Base-by-base conservation (phyloP, 2,797 vertebrate species). In the Fratercula arctica region DNA sequence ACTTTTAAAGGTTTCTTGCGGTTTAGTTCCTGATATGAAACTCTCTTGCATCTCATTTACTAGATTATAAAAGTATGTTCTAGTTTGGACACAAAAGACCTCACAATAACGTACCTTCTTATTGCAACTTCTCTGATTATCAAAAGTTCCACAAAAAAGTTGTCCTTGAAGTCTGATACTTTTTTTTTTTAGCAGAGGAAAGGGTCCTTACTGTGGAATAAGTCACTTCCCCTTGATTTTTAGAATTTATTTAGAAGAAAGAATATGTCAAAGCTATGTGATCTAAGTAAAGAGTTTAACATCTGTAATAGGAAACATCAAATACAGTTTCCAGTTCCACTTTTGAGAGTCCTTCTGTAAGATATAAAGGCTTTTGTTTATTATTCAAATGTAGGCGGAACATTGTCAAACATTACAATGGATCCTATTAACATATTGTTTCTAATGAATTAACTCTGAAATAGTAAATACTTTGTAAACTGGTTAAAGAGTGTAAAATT, bases 381-480 rank as follows among this genome's bases (percentile, higher is more conserved):
- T 97, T 95, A 97, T 33, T 93, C 91, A 78, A 96, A 93, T 29
- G 39, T 83, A 87, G 60, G 33, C 96, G 95, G 95, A 89, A 94
- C 88, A 48, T 95, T 97, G 95, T 97, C 96, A 87, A 89, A 66
- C 75, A 93, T 93, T 87, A 86, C 87, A 95, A 53, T 60, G 23
- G 56, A 77, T 82, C 84, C 74, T 94, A 73, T 54, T 93, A 91
- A 28, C 37, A 13, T 81, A 57, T 4, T 60, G 18, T 46, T 95
- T 50, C 77, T 89, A 91, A 81, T 93, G 92, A 66, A 57, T 91
- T 85, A 68, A 24, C 59, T 91, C 85, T 85, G 68, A 90, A 93
- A 75, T 87, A 96, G 73, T 80, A 85, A 50, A 41, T 92, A 70
- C 73, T 93, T 95, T 95, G 87, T 97, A 96, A 97, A 94, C 87